Conservation (phyloP, 1,140 invertebrate species). For the Hyles vespertilio region DNA sequence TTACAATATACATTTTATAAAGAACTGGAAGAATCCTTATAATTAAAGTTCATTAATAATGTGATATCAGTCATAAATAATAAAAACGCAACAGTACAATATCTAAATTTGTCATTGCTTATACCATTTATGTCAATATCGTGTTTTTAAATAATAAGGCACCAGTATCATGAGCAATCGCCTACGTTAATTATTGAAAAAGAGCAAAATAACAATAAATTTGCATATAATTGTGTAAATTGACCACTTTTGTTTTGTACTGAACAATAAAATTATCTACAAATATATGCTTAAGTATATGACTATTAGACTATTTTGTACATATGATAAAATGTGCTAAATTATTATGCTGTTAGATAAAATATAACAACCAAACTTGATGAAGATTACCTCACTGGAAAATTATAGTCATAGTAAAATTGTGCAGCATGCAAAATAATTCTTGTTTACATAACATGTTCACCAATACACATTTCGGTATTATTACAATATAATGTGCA, state of each 20-base stretch:
- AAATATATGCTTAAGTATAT: slow-evolving; percentile 27
- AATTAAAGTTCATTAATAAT: background rate
- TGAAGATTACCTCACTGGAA: no score
- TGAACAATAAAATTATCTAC: slow-evolving; percentile 22
- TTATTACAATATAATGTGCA: no score
- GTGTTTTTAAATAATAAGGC: slow-evolving; percentile 21
- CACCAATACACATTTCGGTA: no score
- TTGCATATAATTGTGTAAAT: slow-evolving; percentile 5
- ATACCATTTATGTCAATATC: slow-evolving; percentile 15
- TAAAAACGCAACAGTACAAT: slow-evolving; percentile 9
- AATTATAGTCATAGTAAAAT: no score
- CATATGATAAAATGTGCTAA: slow-evolving; percentile 4
- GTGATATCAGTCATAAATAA: slow-evolving; percentile 17
- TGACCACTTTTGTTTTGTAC: slow-evolving; percentile 15
- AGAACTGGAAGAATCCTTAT: slow-evolving; percentile 3
- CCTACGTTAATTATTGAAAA: slow-evolving; percentile 13
- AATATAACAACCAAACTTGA: no score
- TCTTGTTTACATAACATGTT: no score
- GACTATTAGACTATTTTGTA: slow-evolving; percentile 23
- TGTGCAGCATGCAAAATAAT: no score
- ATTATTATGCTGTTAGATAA: no score
- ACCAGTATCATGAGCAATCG: slow-evolving; percentile 21
- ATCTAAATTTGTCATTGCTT: slow-evolving; percentile 6
- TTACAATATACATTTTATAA: slow-evolving; percentile 8
- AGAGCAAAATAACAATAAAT: slow-evolving; percentile 15